These are phyloP conservation scores for Entomyzon cyanotis DNA, from an alignment of 2,113 vertebrate species.

Conservation along the genomic window DNA sequence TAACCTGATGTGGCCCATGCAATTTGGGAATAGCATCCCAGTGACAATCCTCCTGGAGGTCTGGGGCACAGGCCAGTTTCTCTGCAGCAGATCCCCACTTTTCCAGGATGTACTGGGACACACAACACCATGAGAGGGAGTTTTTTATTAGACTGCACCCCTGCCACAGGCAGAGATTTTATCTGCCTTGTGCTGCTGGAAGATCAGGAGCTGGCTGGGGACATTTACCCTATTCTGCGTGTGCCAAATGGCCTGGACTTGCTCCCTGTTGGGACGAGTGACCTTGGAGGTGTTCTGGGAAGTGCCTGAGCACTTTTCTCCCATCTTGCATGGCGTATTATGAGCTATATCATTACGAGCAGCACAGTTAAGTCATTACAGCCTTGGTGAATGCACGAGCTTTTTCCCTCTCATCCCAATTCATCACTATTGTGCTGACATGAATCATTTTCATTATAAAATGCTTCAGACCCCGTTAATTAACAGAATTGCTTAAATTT, in stretches of 20 bases:
- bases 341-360: constrained; percentile 15
- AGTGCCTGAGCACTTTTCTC: constrained; percentile 26
- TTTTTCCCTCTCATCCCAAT: constrained; percentile 52
- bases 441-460: constrained; percentile 67
- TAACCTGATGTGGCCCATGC: background rate
- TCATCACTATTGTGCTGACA: constrained; percentile 61
- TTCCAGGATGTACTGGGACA: background rate
- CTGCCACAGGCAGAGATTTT: background rate
- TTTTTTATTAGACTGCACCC: background rate
- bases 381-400: constrained; percentile 35
- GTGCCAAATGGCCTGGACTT: background rate
- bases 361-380: constrained; percentile 54
- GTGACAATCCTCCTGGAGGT: background rate
- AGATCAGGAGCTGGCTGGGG: background rate
- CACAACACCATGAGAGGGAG: background rate
- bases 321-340: background rate
- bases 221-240: background rate
- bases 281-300: constrained; percentile 60
- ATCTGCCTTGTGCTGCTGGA: background rate
- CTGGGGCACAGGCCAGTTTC: background rate
- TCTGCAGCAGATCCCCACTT: background rate
- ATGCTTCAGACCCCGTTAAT: constrained; percentile 61
- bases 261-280: background rate
- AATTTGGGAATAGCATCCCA: background rate
- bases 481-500: constrained; percentile 63